phyloP scores from a whole-genome alignment of 2,888 invertebrate species.

The Sthenelais limicola region DNA sequence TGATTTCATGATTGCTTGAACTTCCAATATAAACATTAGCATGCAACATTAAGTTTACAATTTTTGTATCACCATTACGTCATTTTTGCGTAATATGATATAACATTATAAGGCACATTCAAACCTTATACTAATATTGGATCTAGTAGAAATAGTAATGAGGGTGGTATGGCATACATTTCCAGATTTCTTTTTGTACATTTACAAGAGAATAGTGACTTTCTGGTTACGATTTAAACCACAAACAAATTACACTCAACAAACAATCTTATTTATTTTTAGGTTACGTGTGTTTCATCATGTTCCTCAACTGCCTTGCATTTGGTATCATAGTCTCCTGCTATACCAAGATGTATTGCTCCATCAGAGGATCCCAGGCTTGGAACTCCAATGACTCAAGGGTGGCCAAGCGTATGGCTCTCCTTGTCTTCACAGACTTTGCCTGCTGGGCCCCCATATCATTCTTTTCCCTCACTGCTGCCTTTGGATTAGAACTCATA shows the following conservation, averaged over 20 bases:
- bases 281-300: conserved; percentile 69
- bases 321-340: conserved; percentile 96
- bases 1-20: no score
- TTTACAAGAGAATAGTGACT: background rate
- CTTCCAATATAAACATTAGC: no score
- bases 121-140: no score
- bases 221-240: background rate
- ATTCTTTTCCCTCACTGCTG: conserved; percentile 93
- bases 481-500: conserved; percentile 91
- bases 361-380: conserved; percentile 92
- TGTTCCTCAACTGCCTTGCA: conserved; percentile 76
- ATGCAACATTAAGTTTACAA: no score
- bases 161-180: no score
- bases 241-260: no score
- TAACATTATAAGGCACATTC: no score
- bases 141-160: no score
- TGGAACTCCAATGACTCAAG: conserved; percentile 98
- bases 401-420: conserved; percentile 96
- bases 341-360: conserved; percentile 97
- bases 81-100: no score
- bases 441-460: conserved; percentile 99
- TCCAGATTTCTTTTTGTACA: no score
- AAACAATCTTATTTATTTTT: conserved; percentile 49
- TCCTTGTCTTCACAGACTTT: conserved; percentile 97
- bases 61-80: no score